A percentile compares a stretch with the other conserved stretches of the same genome.
phyloP scores from a whole-genome alignment of 2,113 vertebrate species.

The Phrynosoma platyrhinos region DNA sequence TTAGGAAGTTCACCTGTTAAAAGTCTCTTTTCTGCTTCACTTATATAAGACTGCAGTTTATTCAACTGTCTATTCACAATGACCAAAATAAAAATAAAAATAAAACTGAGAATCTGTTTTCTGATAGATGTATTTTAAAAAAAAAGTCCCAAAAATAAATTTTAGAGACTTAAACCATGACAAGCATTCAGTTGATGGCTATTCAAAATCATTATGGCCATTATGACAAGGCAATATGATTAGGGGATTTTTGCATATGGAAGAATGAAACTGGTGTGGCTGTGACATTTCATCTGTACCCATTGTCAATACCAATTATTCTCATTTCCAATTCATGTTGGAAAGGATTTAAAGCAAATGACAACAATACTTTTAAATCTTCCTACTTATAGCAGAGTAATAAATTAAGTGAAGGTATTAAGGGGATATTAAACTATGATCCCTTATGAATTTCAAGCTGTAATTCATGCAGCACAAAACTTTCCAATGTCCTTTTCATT shows the following conservation, averaged over 20 bases:
- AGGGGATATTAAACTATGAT: constrained; percentile 27
- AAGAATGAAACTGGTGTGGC: neutral
- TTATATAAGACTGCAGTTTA: neutral
- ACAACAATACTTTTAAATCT: constrained; percentile 32
- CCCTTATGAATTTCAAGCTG: constrained; percentile 26
- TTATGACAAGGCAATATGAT: constrained; percentile 7
- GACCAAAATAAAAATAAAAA: neutral
- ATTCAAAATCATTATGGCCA: constrained; percentile 1
- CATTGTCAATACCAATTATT: constrained; percentile 32
- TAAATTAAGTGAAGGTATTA: constrained; percentile 40
- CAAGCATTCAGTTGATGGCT: constrained; percentile 19
- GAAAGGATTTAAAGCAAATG: constrained; percentile 22
- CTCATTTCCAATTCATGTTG: constrained; percentile 16
- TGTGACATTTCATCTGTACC: constrained; percentile 28
- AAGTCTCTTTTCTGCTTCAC: neutral
- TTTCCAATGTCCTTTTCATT: neutral
- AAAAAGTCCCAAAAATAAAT: neutral
- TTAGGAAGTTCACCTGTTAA: too few relatives aligned
- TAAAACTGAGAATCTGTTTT: constrained; percentile 27
- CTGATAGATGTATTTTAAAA: constrained; percentile 22
- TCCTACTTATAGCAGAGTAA: constrained; percentile 16
- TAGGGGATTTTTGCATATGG: constrained; percentile 1
- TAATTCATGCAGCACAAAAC: constrained; percentile 4
- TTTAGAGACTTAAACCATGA: neutral
- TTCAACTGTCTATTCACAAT: neutral